Conservation (phyloP, 2,797 vertebrate genomes). For the Pithecia hirsuta region DNA sequence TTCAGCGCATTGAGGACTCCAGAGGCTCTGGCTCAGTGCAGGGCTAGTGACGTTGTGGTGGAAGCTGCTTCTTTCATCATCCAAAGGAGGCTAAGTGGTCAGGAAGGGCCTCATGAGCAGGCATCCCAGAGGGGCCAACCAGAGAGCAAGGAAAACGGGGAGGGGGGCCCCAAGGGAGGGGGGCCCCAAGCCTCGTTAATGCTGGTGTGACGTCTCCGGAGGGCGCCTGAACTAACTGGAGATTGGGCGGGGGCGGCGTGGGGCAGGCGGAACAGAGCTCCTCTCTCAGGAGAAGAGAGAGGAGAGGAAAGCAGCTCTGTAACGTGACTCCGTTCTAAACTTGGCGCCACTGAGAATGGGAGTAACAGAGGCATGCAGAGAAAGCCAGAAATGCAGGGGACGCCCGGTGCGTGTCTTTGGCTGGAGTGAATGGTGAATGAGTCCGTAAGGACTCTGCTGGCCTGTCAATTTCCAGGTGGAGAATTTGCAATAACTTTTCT, state of each 20-base stretch:
- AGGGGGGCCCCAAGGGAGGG: not conserved
- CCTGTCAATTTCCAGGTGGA: not conserved
- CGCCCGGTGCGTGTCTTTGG: accelerated
- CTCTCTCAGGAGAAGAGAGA: not conserved
- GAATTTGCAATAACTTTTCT: not conserved
- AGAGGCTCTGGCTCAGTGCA: accelerated
- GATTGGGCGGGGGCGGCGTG: too few relatives aligned
- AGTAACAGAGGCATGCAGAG: not conserved
- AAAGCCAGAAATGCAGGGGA: not conserved
- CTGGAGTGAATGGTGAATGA: not conserved
- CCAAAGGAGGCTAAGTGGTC: too few relatives aligned
- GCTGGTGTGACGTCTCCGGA: not conserved
- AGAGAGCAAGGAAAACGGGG: not conserved
- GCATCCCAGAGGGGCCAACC: accelerated
- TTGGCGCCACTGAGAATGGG: accelerated
- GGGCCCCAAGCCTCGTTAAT: not conserved
- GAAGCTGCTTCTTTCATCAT: too few relatives aligned
- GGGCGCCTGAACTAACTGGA: not conserved
- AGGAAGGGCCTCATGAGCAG: not conserved
- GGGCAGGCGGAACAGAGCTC: not conserved
- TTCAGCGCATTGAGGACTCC: not conserved
- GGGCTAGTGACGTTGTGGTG: not conserved
- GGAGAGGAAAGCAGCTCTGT: too few relatives aligned
- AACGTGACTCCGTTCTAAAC: not conserved
- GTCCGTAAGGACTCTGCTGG: too few relatives aligned